phyloP scores from a whole-genome alignment of 2,888 invertebrate genomes.

The Stegophylla sp. region DNA sequence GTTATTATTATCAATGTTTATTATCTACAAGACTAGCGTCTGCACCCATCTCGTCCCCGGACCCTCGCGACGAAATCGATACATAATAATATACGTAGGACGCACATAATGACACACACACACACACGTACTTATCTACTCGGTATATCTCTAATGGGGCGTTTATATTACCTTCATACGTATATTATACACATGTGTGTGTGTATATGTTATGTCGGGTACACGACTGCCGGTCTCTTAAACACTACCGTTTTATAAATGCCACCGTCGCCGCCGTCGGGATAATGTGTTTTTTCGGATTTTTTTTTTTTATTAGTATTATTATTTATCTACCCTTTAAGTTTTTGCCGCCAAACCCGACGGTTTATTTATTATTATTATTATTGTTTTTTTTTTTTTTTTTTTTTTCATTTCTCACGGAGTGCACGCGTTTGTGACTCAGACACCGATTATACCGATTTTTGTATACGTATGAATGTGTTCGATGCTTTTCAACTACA shows the following conservation, averaged over 20 bases:
- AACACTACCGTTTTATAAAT: conserved; percentile 3
- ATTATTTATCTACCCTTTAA: conserved; percentile 18
- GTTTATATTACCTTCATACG: background rate
- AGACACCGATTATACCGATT: conserved; percentile 6
- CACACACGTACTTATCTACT: background rate
- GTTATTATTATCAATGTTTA: conserved; percentile 4
- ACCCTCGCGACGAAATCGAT: conserved; percentile 40
- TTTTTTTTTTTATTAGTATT: background rate
- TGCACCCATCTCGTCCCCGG: background rate
- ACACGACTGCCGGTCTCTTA: background rate
- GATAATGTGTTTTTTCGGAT: conserved; percentile 21
- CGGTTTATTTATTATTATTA: background rate
- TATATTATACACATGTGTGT: background rate
- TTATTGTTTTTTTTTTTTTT: background rate
- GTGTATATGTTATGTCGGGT: background rate
- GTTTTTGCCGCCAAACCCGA: conserved; percentile 21
- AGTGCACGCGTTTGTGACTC: conserved; percentile 6
- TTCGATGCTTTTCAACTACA: too few relatives aligned
- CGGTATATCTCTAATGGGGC: conserved; percentile 15
- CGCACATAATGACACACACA: background rate
- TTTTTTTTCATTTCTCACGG: too few relatives aligned
- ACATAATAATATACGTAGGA: conserved; percentile 5
- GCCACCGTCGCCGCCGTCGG: background rate
- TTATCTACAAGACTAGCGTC: conserved; percentile 24
- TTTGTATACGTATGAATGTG: background rate